Evolutionary conservation across 2,888 invertebrate genomes (phyloP), one percentile per base, ranked within the genome.

Genomic region (Anorthoa munda): DNA sequence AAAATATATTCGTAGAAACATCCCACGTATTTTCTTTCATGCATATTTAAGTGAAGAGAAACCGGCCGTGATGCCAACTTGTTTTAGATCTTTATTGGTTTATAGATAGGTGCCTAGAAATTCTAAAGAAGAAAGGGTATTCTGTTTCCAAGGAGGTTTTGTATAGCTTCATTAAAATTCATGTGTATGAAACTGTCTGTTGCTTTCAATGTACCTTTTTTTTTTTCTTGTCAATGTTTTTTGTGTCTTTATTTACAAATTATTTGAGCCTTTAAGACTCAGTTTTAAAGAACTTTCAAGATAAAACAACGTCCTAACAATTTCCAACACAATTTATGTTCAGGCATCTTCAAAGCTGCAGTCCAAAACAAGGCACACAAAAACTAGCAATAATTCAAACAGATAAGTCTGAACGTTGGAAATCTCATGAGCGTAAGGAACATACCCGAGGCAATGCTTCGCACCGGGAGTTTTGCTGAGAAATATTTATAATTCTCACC

Each of bases 401-500:
- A 82, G 85, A 87, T 82, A 82, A 84, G 77, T 74, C 74, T 83
- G 72, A 77, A 80, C 80, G 72, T 68, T 86, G 75, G 72, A 81
- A 86, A 86, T 88, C 84, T 84, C 81, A 83, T 83, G 83, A 84
- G 81, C 85, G 77, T 83, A 83, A 82, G 83, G 72, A 85, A 85
- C 82, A 81, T 87, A 88, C 86, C 84, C 83, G 79, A 85, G 84
- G 76, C 82, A 64, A 60, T 17, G 60, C 50, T 55, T 61, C 77
- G 81, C 81, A 84, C 83, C 84, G 81, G 68, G 85, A 85, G 85
- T 87, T 89, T 87, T 69, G 81, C 70, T 69, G 76, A 81, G 86
- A 89, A 89, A 90, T 90, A 93, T 92, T 92, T 92, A 92, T 90
- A 79, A 82, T 79, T 76, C 87, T 83, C 85, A 90, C 86, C 81